Evolutionary conservation across 2,888 invertebrate genomes (phyloP), one percentile per base, ranked within the genome.

Genomic region (Leptopilina syphax): DNA sequence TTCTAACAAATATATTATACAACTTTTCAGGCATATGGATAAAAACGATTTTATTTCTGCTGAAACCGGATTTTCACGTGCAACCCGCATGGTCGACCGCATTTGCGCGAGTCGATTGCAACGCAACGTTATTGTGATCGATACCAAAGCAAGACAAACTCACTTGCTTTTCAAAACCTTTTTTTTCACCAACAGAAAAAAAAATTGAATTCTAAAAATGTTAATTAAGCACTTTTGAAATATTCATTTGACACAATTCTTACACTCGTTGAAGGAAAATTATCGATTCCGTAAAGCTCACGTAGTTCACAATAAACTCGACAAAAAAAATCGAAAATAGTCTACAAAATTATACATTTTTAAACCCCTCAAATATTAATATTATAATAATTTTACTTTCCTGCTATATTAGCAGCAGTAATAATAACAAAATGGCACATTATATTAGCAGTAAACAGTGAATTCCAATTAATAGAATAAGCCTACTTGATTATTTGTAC

Each of bases 91-190:
- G 87, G 86, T 85, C 88, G 88, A 87, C 89, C 89, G 89, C 89
- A 89, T 88, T 89, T 89, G 89, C 89, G 88, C 89, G 89, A 89
- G 89, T 89, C 88, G 89, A 89, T 88, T 88, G 88, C 88, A 85
- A 86, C 84, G 86, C 86, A 86, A 86, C 87, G 87, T 88, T 86
- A 86, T 86, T 87, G 87, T 87, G 87, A 87, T 88, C 87, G 87
- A 87, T 88, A 87, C 86, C 83, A 84, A 84, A 86, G 85, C 86
- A 82, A 81, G 82, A 82, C 81, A 82, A 81, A 81, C 83, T 80
- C 77, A 78, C 79, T 81, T 70, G 57, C 76, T 77, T 57, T 34
- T 13, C n/a, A 34, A 54, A 34, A 27, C n/a, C 34, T 18, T 34
- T 57, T 18, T 34, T 57, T 57, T 73, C 54, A 54, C 27, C 24